Evolutionary conservation across 2,797 vertebrate genomes (phyloP), one percentile per base, ranked within the genome.

Genomic region (Microctenopoma lineatum): DNA sequence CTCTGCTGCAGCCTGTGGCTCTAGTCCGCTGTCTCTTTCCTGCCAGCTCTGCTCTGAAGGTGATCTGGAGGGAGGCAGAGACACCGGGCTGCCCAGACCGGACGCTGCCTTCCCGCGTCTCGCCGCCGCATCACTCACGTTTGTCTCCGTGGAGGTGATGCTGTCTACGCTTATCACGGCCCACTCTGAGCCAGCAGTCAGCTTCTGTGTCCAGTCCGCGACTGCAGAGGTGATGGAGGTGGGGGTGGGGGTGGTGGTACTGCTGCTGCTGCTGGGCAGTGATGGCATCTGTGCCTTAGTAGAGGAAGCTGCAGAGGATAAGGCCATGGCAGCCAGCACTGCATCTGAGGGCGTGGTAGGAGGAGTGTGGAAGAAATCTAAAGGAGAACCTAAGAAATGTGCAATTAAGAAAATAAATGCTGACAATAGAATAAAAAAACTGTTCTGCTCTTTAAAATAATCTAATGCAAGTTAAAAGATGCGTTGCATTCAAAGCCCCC

Each of bases 331-430:
- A 48, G 80, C 61, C 52, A 91, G 83, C 39, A 89, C 82, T 36
- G 83, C 81, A 66, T 90, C 89, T 5, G 90, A 84, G 56, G 92
- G 93, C 1, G 92, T 92, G 72, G 89, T 87, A 3, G 91, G 90
- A 75, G 93, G 88, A 4, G 92, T 93, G 66, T 93, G 91, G 88
- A 91, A 94, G 69, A 94, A 91, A 85, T 93, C 92, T 76, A 92
- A 77, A 77, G 90, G 90, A 70, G 93, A 93, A 66, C 83, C 92
- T 93, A 66, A 66, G 32, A 62, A 39, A 10, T 21, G 21, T 21
- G 21, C 21, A 21, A 21, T 1, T 21, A 21, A 36, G 47, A 55
- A 46, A 71, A 61, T 4, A 45, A 26, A 65, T 2, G 7, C 42
- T 27, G 14, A 61, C 41, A 45, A 47, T 29, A 59, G 47, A 21